phyloP scores from a whole-genome alignment of 1,140 invertebrate species.

The Hyles vespertilio region DNA sequence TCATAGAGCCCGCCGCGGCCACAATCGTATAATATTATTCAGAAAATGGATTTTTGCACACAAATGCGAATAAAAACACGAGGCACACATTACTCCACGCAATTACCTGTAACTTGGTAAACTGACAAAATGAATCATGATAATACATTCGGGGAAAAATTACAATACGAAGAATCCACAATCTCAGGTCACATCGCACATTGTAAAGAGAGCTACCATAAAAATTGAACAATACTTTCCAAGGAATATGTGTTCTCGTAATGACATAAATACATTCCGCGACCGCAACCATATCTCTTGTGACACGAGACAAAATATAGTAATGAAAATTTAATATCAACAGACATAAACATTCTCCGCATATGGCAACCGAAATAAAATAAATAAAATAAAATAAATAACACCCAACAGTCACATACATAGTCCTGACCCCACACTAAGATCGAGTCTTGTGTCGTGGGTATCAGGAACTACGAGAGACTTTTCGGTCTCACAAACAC shows the following conservation, averaged over 20 bases:
- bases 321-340: slow-evolving; percentile 8
- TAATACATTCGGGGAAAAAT: slow-evolving; percentile 15
- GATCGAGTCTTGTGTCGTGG: no score
- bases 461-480: no score
- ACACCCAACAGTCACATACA: no score
- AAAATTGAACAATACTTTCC: slow-evolving; percentile 1
- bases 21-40: slow-evolving; percentile 20
- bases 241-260: not conserved
- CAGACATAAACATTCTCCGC: not conserved
- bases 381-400: no score
- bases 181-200: slow-evolving; percentile 25
- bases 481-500: no score
- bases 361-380: not conserved
- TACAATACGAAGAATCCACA: slow-evolving; percentile 27
- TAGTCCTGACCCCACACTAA: no score
- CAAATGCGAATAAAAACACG: not conserved
- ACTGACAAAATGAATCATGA: not conserved
- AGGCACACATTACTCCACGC: slow-evolving; percentile 11
- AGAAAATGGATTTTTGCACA: not conserved
- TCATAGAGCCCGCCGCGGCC: slow-evolving; percentile 17
- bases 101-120: slow-evolving; percentile 16
- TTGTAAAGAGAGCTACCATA: slow-evolving; percentile 15
- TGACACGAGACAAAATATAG: not conserved
- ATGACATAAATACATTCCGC: slow-evolving; percentile 2
- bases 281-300: not conserved